Conservation (phyloP, 1,140 invertebrate species). For the Cephus cinctus region DNA sequence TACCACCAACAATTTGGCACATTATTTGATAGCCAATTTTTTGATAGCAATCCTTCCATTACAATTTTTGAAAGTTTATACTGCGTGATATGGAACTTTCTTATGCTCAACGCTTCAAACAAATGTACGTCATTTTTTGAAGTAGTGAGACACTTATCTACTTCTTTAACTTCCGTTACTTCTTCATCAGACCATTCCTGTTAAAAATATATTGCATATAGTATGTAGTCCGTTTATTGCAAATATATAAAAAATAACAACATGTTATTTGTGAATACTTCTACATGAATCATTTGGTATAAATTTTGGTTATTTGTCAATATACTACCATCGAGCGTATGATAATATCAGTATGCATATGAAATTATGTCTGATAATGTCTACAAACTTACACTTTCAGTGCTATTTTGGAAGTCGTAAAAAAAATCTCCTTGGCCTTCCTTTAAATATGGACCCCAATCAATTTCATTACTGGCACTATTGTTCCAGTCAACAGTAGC, state of each 20-base stretch:
- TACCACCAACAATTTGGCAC: slow-evolving; percentile 52
- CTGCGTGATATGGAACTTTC: background rate
- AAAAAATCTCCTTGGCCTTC: slow-evolving; percentile 48
- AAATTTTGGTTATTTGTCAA: background rate
- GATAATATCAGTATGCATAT: no score
- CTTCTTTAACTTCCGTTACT: slow-evolving; percentile 17
- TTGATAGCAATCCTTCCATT: slow-evolving; percentile 35
- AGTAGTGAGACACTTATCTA: background rate
- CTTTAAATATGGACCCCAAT: slow-evolving; percentile 51
- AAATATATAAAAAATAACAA: slow-evolving; percentile 16
- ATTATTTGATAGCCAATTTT: slow-evolving; percentile 46
- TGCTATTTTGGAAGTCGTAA: slow-evolving; percentile 38
- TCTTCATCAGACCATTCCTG: slow-evolving; percentile 42
- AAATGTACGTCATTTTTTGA: slow-evolving; percentile 1
- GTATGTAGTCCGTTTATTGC: no score
- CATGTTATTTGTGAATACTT: slow-evolving; percentile 1
- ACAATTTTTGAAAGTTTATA: slow-evolving; percentile 25
- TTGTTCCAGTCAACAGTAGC: slow-evolving; percentile 17
- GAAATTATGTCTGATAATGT: background rate
- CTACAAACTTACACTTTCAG: slow-evolving; percentile 37
- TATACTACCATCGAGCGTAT: no score
- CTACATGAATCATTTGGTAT: slow-evolving; percentile 9
- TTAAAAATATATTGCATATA: no score
- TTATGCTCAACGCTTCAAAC: slow-evolving; percentile 2
- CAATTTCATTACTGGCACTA: slow-evolving; percentile 41